Percentiles rank a stretch among this genome's conserved stretches.
Conservation (phyloP, 1,140 invertebrate species). For the Heterodera carotae region DNA sequence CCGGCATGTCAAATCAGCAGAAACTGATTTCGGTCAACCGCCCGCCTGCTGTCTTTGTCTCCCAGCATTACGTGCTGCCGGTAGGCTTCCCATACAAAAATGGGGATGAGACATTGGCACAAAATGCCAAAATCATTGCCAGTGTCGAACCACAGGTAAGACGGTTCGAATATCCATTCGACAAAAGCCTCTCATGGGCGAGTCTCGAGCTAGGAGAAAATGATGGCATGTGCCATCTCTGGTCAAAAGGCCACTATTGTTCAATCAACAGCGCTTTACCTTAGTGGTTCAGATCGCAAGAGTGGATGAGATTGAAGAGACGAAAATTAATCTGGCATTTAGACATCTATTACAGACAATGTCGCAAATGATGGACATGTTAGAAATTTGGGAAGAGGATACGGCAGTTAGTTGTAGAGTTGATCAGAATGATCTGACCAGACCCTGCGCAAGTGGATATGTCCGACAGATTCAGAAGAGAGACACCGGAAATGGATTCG, state of each 20-base stretch:
- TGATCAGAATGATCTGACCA: background rate
- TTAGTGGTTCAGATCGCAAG: background rate
- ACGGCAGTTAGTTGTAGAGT: background rate
- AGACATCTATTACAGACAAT: background rate
- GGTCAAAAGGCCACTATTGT: background rate
- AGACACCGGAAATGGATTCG: background rate
- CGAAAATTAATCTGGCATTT: background rate
- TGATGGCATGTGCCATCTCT: background rate
- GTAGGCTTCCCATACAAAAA: background rate
- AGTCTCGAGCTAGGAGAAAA: background rate
- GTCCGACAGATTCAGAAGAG: background rate
- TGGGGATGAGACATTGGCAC: background rate
- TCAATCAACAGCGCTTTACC: background rate
- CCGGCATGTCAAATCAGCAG: background rate
- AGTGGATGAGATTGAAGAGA: background rate
- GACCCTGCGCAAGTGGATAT: background rate
- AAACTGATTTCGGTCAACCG: background rate
- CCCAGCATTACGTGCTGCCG: background rate
- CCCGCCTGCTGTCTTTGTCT: background rate
- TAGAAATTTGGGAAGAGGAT: conserved; percentile 10
- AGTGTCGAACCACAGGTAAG: background rate
- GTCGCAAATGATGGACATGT: background rate
- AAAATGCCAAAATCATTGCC: background rate
- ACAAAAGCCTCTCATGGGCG: background rate
- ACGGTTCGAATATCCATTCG: background rate